These are phyloP conservation scores for Pipistrellus kuhlii DNA, from an alignment of 2,797 vertebrate species.

Conservation along the genomic window DNA sequence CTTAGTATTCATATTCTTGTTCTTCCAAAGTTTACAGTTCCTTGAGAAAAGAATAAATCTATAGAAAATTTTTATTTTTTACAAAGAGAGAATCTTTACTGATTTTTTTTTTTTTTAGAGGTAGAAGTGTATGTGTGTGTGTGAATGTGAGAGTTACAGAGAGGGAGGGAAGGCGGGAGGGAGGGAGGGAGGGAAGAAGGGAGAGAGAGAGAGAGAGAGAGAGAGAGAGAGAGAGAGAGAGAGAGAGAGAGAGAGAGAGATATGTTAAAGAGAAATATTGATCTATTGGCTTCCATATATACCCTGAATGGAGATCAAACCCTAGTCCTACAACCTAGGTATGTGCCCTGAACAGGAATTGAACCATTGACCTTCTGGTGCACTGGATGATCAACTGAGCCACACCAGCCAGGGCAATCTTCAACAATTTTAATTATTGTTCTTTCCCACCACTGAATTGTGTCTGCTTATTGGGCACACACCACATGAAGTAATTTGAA, in stretches of 20 bases:
- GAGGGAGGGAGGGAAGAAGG: background rate
- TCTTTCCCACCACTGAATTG: background rate
- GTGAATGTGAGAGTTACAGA: too few species aligned
- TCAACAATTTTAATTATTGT: background rate
- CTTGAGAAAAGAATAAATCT: background rate
- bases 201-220: background rate
- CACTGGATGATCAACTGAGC: background rate
- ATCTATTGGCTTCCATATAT: background rate
- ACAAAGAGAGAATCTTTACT: background rate
- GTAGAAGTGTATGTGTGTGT: too few species aligned
- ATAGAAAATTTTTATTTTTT: background rate
- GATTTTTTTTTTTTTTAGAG: background rate
- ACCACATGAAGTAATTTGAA: background rate
- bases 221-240: background rate
- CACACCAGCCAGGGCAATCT: background rate
- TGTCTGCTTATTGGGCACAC: background rate
- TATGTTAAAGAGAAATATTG: background rate
- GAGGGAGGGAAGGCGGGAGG: background rate
- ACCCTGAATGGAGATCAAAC: background rate
- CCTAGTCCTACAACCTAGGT: background rate
- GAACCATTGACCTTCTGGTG: background rate
- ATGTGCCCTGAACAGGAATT: background rate
- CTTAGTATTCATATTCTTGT: background rate
- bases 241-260: background rate
- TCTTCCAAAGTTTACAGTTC: constrained; percentile 29